Percentiles rank a stretch among this genome's conserved stretches.
Evolutionary conservation across 1,140 invertebrate genomes (phyloP).

Genomic region (Euwallacea fornicatus): DNA sequence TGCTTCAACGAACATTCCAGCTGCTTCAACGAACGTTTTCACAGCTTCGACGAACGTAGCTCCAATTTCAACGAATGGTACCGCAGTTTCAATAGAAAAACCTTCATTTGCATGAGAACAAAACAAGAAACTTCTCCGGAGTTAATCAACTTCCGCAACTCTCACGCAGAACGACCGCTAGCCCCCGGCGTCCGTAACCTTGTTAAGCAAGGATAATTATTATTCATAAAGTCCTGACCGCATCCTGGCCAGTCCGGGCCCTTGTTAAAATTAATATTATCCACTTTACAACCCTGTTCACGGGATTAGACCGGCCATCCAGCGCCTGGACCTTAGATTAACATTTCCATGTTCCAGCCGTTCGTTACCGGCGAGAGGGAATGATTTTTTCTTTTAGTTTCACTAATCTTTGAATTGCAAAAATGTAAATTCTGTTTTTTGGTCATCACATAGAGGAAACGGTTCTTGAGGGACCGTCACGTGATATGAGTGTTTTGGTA

Average conservation of each 20-base stretch:
- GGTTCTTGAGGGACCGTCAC: too few species aligned
- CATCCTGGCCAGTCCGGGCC: slow-evolving; percentile 43
- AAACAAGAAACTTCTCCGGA: slow-evolving; percentile 28
- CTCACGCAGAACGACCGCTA: slow-evolving; percentile 21
- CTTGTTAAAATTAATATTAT: slow-evolving; percentile 50
- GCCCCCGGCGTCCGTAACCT: slow-evolving; percentile 45
- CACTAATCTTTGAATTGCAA: too few species aligned
- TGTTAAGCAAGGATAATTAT: slow-evolving; percentile 52
- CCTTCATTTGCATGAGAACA: not conserved
- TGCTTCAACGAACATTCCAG: too few species aligned
- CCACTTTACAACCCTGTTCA: slow-evolving; percentile 46
- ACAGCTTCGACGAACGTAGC: too few species aligned
- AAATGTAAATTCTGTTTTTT: too few species aligned
- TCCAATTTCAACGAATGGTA: too few species aligned
- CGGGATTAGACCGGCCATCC: slow-evolving; percentile 36
- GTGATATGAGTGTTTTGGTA: too few species aligned
- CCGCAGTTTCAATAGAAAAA: too few species aligned
- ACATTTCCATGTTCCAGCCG: slow-evolving; percentile 17
- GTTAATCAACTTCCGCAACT: slow-evolving; percentile 32
- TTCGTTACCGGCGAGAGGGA: too few species aligned
- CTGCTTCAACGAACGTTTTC: too few species aligned
- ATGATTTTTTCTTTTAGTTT: too few species aligned
- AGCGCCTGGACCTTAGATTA: slow-evolving; percentile 36
- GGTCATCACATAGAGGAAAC: too few species aligned
- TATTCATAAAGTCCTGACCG: slow-evolving; percentile 51